These are phyloP conservation scores for Volucella inanis DNA, from an alignment of 2,888 invertebrate genomes.

Conservation along the genomic window DNA sequence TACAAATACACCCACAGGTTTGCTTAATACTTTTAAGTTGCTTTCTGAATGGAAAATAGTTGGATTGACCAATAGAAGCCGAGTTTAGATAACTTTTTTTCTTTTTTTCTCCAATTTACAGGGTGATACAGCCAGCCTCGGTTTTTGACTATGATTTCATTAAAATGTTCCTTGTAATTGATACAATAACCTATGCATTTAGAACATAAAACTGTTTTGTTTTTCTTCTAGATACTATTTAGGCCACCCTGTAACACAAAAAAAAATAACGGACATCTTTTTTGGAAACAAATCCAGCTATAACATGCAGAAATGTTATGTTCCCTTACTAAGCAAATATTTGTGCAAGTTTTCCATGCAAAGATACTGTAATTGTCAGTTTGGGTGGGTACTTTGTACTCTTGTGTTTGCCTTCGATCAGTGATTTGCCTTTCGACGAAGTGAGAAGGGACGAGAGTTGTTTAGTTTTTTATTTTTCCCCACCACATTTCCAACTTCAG, in stretches of 20 bases:
- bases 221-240: no score
- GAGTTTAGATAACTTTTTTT: background rate
- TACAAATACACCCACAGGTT: slow-evolving; percentile 62
- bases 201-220: no score
- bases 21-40: background rate
- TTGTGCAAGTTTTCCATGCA: background rate
- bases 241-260: background rate
- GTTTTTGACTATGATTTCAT: no score
- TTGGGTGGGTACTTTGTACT: background rate
- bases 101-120: slow-evolving; percentile 13
- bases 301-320: no score
- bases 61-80: slow-evolving; percentile 52
- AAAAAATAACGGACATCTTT: no score
- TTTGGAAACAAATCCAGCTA: no score
- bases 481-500: background rate
- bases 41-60: slow-evolving; percentile 38
- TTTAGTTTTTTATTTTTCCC: background rate
- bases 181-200: no score
- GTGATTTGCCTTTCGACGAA: background rate
- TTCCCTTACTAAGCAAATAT: background rate
- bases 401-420: background rate
- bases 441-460: slow-evolving; percentile 1
- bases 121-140: slow-evolving; percentile 11
- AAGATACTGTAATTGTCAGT: background rate
- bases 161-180: no score